Evolutionary conservation across 2,113 vertebrate species (phyloP).

Genomic region (Mandrillus leucophaeus): DNA sequence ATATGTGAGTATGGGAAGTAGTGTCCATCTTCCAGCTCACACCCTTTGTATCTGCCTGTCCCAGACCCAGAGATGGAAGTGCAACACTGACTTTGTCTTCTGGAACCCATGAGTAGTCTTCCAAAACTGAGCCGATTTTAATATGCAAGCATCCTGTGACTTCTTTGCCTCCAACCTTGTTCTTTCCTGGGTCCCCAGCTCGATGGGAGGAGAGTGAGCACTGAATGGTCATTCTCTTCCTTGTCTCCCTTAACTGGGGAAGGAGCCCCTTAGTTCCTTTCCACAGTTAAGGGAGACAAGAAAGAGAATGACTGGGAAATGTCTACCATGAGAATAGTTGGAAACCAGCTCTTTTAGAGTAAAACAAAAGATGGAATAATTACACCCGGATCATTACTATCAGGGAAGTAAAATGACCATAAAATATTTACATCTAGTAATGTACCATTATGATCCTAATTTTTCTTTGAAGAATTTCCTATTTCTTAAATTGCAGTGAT

Average conservation of each 20-base stretch:
- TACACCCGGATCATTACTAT: neutral
- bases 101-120: neutral
- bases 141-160: neutral
- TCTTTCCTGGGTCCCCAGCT: neutral
- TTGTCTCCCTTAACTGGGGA: too few species aligned
- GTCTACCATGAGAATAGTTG: neutral
- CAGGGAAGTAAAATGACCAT: neutral
- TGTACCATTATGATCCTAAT: neutral
- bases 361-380: neutral
- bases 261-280: neutral
- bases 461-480: constrained; percentile 1
- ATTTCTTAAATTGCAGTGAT: constrained; percentile 22
- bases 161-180: neutral
- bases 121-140: neutral
- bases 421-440: neutral
- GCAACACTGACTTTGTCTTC: neutral
- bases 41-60: neutral
- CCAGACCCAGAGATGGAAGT: neutral
- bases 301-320: neutral
- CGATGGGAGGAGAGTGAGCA: neutral
- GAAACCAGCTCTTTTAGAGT: neutral
- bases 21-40: neutral
- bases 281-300: neutral
- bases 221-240: neutral
- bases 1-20: neutral